Evolutionary conservation across 2,113 vertebrate species (phyloP).

Genomic region (Todiramphus chloris): DNA sequence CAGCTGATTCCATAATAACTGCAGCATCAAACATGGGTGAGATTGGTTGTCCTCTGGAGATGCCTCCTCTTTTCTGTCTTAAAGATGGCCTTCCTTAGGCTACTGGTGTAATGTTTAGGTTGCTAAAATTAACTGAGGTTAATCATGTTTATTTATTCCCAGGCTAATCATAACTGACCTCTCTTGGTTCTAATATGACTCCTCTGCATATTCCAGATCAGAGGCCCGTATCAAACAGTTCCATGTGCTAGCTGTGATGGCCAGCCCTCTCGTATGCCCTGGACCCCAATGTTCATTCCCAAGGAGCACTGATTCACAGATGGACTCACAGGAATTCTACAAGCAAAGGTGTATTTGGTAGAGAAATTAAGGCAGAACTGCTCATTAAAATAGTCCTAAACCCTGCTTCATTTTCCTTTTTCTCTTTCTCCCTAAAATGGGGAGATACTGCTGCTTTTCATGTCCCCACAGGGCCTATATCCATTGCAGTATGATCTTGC

Average conservation of each 20-base stretch:
- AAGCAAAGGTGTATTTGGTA: background rate
- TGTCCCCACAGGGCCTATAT: background rate
- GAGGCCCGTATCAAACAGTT: background rate
- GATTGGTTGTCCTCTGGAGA: background rate
- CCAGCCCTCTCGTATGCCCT: background rate
- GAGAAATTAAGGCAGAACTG: background rate
- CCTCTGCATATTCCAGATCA: background rate
- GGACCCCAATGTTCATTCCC: background rate
- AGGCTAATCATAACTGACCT: background rate
- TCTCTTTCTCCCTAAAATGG: background rate
- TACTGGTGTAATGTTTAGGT: background rate
- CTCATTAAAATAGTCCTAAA: background rate
- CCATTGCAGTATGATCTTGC: background rate
- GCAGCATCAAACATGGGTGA: background rate
- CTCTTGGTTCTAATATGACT: background rate
- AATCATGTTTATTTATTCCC: background rate
- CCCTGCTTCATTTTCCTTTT: background rate
- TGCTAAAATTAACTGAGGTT: conserved; percentile 13
- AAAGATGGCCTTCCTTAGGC: background rate
- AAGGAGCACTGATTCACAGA: background rate
- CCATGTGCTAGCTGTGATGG: background rate
- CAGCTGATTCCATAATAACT: background rate
- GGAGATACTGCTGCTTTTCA: background rate
- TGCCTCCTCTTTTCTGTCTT: background rate
- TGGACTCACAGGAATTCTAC: background rate